Evolutionary conservation across 2,888 invertebrate species (phyloP).

Genomic region (Thymelicus lineola): DNA sequence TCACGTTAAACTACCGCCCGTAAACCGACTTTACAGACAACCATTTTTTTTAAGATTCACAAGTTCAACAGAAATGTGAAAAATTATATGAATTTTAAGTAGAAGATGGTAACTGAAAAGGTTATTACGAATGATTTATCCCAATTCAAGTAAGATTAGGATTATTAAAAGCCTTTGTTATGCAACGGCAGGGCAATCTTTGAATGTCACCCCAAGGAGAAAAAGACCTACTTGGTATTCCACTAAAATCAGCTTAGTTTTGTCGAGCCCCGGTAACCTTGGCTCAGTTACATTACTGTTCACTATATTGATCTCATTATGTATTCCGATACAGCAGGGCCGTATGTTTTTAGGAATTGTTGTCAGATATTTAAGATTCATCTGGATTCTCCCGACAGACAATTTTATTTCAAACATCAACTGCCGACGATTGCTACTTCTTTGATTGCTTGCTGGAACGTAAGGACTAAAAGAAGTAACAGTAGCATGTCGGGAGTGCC

Average conservation of each 20-base stretch:
- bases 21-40: no score
- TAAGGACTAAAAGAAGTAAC: no score
- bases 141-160: no score
- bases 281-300: not conserved
- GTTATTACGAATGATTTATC: no score
- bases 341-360: not conserved
- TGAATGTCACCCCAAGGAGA: not conserved
- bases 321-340: not conserved
- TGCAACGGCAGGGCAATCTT: not conserved
- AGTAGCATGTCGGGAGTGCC: no score
- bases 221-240: not conserved
- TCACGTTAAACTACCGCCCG: no score
- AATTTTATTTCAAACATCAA: not conserved
- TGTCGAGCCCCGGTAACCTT: not conserved
- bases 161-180: not conserved
- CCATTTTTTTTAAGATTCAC: no score
- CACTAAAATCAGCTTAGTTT: slow-evolving; percentile 1
- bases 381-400: not conserved
- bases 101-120: no score
- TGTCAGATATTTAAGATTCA: not conserved
- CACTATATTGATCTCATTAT: not conserved
- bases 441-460: not conserved
- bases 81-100: no score
- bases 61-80: no score
- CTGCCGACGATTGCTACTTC: not conserved